These are phyloP conservation scores for Aldrovandia affinis DNA, from an alignment of 2,797 vertebrate species.

Conservation along the genomic window DNA sequence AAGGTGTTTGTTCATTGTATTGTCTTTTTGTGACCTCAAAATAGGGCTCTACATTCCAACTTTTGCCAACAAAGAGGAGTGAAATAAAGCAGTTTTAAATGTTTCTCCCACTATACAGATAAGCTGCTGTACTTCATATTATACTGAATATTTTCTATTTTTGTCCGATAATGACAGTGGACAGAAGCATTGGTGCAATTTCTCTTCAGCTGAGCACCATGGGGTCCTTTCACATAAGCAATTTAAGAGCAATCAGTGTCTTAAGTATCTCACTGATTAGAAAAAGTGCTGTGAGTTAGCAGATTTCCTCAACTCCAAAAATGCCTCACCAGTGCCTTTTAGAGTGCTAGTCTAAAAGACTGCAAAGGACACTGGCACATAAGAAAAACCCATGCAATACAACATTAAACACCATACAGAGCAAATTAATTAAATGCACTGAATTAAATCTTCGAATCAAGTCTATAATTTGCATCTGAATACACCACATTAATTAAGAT, in stretches of 20 bases:
- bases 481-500: conserved; percentile 2
- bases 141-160: background rate
- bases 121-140: background rate
- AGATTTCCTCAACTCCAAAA: background rate
- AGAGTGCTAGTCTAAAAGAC: background rate
- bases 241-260: conserved; percentile 14
- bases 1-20: background rate
- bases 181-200: background rate
- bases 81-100: background rate
- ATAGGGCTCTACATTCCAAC: background rate
- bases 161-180: background rate
- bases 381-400: background rate
- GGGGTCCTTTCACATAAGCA: background rate
- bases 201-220: background rate
- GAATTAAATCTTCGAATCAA: background rate
- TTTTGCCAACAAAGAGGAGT: background rate
- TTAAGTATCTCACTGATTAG: conserved; percentile 26
- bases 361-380: background rate
- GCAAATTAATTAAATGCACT: background rate
- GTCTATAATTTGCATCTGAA: background rate
- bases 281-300: background rate
- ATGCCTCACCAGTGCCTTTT: background rate
- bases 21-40: too few relatives aligned
- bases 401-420: background rate
- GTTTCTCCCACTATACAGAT: too few relatives aligned